Conservation (phyloP, 2,888 invertebrate genomes). For the Lycaena phlaeas region DNA sequence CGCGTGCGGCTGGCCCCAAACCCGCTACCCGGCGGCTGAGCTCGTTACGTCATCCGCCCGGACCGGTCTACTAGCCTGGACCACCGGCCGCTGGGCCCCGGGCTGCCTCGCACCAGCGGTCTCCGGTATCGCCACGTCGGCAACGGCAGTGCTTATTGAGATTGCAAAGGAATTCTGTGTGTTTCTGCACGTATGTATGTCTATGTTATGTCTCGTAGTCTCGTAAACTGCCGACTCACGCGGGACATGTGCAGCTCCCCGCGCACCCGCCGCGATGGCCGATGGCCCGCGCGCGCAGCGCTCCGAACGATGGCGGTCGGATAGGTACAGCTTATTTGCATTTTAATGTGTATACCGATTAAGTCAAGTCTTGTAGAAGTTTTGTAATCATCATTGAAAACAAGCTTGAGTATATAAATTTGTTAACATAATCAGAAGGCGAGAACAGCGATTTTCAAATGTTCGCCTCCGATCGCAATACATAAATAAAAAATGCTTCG, state of each 20-base stretch:
- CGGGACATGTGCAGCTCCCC: neutral
- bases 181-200: neutral
- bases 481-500: too few species aligned
- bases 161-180: conserved; percentile 3
- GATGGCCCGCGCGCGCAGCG: neutral
- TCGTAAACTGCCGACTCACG: neutral
- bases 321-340: neutral
- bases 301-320: neutral
- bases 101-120: too few species aligned
- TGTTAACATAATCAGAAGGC: too few species aligned
- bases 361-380: too few species aligned
- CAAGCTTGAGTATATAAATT: too few species aligned
- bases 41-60: conserved; percentile 3
- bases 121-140: conserved; percentile 11
- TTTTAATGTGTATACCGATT: neutral
- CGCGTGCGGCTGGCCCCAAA: neutral
- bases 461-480: too few species aligned
- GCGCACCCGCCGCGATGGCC: neutral
- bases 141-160: conserved; percentile 12
- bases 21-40: neutral
- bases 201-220: neutral
- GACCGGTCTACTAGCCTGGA: too few species aligned
- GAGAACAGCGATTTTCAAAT: too few species aligned
- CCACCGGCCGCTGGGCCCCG: too few species aligned
- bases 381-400: too few species aligned